phyloP scores from a whole-genome alignment of 2,113 vertebrate genomes.

The Chloropsis hardwickii region DNA sequence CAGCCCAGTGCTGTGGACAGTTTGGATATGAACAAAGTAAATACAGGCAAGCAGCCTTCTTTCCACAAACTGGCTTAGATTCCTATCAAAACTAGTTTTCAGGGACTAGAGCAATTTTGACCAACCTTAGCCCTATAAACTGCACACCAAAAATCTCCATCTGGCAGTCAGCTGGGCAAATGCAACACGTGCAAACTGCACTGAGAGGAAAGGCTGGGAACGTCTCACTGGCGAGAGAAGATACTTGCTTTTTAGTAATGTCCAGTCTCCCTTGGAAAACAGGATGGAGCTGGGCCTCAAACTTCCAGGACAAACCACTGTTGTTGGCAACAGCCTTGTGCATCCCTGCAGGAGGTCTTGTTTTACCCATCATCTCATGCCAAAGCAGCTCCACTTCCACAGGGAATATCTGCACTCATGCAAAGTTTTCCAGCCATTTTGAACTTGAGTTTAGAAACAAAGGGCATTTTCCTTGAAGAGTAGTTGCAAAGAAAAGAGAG shows the following conservation, averaged over 20 bases:
- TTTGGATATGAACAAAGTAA: not conserved
- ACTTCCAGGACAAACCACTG: not conserved
- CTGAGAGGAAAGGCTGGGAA: not conserved
- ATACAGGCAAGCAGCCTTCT: not conserved
- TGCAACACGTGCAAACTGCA: fast-evolving
- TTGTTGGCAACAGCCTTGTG: not conserved
- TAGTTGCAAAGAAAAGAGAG: not conserved
- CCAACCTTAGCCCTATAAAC: not conserved
- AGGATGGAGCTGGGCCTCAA: not conserved
- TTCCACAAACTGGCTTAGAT: not conserved
- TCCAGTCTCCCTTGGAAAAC: not conserved
- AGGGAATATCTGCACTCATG: not conserved
- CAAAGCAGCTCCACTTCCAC: not conserved
- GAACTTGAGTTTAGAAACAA: not conserved
- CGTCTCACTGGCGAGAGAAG: not conserved
- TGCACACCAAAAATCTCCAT: not conserved
- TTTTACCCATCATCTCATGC: not conserved
- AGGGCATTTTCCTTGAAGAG: not conserved
- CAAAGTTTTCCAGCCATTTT: not conserved
- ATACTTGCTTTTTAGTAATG: not conserved
- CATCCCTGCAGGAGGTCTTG: not conserved
- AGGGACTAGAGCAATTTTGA: not conserved
- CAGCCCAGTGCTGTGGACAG: not conserved
- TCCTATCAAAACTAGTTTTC: not conserved
- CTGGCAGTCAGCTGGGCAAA: not conserved